Conservation (phyloP, 2,797 vertebrate species). For the Acanthis flammea region DNA sequence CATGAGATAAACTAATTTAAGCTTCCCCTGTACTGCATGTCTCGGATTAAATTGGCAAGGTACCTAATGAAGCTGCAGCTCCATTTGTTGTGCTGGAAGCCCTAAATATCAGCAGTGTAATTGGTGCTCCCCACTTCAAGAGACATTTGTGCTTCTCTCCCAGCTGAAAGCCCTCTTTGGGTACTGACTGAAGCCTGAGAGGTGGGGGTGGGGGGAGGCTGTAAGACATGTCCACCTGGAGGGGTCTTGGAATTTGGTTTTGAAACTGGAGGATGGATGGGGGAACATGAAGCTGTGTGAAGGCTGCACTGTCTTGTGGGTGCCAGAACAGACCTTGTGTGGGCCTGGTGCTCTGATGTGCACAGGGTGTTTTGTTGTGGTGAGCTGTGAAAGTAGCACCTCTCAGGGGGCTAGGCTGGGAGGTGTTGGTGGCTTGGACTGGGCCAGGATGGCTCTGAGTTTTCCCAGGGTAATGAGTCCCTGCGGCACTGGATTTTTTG, state of each 20-base stretch:
- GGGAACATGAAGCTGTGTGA: fast-evolving
- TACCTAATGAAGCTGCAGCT: constrained; percentile 51
- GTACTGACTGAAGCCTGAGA: not conserved
- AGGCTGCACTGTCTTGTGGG: not conserved
- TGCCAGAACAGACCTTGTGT: not conserved
- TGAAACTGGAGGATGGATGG: not conserved
- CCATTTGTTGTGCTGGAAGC: constrained; percentile 52
- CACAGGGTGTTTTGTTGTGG: not conserved
- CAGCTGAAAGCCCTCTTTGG: not conserved
- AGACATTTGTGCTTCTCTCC: not conserved
- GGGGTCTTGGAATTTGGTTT: not conserved
- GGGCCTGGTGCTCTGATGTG: not conserved
- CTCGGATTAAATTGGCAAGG: constrained; percentile 54
- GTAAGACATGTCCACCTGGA: not conserved
- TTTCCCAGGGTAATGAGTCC: not conserved
- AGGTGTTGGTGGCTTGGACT: not conserved
- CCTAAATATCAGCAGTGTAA: constrained; percentile 60
- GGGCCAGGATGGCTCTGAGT: not conserved
- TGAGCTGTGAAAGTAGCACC: not conserved
- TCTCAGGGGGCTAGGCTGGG: fast-evolving
- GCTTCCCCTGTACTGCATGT: constrained; percentile 51
- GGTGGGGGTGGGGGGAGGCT: not conserved
- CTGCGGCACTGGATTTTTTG: fast-evolving
- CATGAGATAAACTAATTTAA: constrained; percentile 53
- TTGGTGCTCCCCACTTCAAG: not conserved